A percentile compares a stretch with the other conserved stretches of the same genome.
phyloP scores from a whole-genome alignment of 2,888 invertebrate species.

The Hololepta plana region DNA sequence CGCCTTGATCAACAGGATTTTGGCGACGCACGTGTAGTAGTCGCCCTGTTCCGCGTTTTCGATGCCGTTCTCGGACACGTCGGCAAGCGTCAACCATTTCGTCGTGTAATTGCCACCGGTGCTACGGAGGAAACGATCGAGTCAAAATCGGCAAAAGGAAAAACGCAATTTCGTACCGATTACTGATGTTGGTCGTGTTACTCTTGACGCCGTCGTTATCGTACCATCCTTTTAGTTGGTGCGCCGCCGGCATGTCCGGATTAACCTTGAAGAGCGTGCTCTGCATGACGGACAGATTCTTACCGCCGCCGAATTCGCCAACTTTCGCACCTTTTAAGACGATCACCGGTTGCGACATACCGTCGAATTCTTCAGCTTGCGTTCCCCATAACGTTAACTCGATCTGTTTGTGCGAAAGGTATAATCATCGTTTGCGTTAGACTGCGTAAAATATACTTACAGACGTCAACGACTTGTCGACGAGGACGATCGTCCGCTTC shows the following conservation, averaged over 20 bases:
- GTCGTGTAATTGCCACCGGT: conserved; percentile 16
- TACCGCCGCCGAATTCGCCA: conserved; percentile 75
- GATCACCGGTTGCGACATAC: conserved; percentile 57
- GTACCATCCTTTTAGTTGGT: conserved; percentile 80
- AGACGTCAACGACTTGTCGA: conserved; percentile 67
- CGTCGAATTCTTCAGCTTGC: conserved; percentile 74
- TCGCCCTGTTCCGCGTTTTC: conserved; percentile 64
- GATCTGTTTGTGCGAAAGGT: conserved; percentile 40
- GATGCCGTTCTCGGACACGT: conserved; percentile 50
- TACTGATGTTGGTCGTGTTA: conserved; percentile 46
- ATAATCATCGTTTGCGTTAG: conserved; percentile 11
- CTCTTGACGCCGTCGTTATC: conserved; percentile 53
- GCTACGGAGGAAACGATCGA: conserved; percentile 7
- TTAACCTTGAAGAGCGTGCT: conserved; percentile 50
- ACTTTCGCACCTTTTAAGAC: conserved; percentile 72
- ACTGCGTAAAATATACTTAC: conserved; percentile 24
- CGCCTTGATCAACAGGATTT: conserved; percentile 55
- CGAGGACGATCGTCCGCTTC: conserved; percentile 74
- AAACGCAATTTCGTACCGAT: conserved; percentile 26
- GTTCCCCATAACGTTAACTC: conserved; percentile 81
- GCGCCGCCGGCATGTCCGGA: conserved; percentile 79
- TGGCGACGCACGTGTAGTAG: conserved; percentile 63
- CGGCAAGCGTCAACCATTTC: conserved; percentile 60
- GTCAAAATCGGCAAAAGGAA: conserved; percentile 4
- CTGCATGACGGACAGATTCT: conserved; percentile 33